Evolutionary conservation across 2,797 vertebrate genomes (phyloP), one percentile per base, ranked within the genome.

Genomic region (Myotis daubentonii): DNA sequence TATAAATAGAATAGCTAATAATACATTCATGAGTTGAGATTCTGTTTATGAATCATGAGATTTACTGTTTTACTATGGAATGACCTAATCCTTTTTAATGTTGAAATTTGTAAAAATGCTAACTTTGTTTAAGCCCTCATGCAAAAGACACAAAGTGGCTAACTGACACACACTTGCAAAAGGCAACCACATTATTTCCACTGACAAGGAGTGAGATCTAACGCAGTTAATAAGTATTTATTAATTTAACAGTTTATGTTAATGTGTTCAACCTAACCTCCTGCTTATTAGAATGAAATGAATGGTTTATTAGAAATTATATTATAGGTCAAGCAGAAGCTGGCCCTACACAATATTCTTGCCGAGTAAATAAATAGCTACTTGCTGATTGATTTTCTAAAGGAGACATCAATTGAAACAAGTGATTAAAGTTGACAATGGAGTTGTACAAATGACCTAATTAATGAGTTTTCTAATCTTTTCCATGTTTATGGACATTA

Each of bases 391-490:
- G 93, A 71, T 23, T 92, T 93, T 75, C 91, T 95, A 94, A 97
- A 97, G 92, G 85, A 97, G 94, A 92, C 66, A 80, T 96, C 89
- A 94, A 25, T 36, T 78, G 85, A 95, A 93, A 89, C 15, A 38
- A 95, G 68, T 95, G 92, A 97, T 97, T 96, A 78, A 95, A 95
- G 85, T 71, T 97, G 96, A 95, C 94, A 94, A 84, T 68, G 30
- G 44, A 97, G 88, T 70, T 96, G 89, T 89, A 86, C 85, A 94
- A 95, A 88, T 92, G 85, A 93, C 90, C 25, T 92, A 92, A 95
- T 91, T 92, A 96, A 95, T 95, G 79, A 88, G 80, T 95, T 96
- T 95, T 83, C 95, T 92, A 90, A 90, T 93, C 80, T 79, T 81
- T 88, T 78, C 60, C 75, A 38, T 65, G 84, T 96, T 86, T 95